A percentile compares a stretch with the other conserved stretches of the same genome.
These are phyloP conservation scores for Phalacrocorax aristotelis DNA, from an alignment of 2,113 vertebrate species.

Conservation along the genomic window DNA sequence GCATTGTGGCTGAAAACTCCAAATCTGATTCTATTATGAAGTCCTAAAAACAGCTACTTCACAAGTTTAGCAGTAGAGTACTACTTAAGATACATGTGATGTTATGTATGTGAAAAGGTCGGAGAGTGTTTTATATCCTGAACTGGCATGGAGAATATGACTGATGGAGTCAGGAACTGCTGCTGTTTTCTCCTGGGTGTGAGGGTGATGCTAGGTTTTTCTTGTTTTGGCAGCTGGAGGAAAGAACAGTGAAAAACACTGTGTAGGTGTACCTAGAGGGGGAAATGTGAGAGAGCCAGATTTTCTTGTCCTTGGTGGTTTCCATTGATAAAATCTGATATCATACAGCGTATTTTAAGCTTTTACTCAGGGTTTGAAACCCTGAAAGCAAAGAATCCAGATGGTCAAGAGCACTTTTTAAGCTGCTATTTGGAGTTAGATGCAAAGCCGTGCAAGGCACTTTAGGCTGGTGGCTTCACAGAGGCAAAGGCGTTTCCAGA, in stretches of 20 bases:
- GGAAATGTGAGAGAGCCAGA: neutral
- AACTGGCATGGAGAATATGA: neutral
- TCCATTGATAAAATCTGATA: neutral
- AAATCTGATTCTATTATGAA: neutral
- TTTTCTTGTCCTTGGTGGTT: neutral
- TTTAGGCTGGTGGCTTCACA: neutral
- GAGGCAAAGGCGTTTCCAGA: neutral
- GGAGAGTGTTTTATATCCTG: neutral
- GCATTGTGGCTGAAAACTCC: neutral
- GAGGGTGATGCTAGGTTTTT: neutral
- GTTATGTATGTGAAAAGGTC: neutral
- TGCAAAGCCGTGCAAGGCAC: neutral
- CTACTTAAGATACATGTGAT: neutral
- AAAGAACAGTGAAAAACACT: neutral
- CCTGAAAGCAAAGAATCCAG: neutral
- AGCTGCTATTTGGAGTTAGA: neutral
- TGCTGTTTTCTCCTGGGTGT: neutral
- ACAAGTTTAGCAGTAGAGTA: neutral
- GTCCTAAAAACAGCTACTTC: neutral
- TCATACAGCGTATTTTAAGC: neutral
- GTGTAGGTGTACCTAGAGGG: neutral
- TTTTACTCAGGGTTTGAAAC: neutral
- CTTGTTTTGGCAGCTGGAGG: neutral
- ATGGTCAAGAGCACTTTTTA: neutral
- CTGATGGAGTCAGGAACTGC: neutral